Percentiles rank a stretch among this genome's conserved stretches.
These are phyloP conservation scores for Tenthredo notha DNA, from an alignment of 2,888 invertebrate genomes.

Conservation along the genomic window DNA sequence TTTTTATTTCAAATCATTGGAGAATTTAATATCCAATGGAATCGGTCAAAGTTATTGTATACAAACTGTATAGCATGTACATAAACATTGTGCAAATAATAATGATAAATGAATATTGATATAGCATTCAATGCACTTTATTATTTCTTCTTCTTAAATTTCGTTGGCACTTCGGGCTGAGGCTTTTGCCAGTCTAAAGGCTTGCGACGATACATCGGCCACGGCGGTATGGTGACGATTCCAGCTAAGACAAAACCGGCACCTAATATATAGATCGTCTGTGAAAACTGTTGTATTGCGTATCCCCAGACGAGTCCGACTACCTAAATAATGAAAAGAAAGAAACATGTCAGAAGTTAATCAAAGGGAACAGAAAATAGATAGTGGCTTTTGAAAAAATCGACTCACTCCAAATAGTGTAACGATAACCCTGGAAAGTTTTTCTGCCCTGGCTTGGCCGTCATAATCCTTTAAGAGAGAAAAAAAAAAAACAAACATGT, in stretches of 20 bases:
- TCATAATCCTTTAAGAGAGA: slow-evolving; percentile 87
- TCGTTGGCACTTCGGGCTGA: slow-evolving; percentile 77
- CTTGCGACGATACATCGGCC: slow-evolving; percentile 95
- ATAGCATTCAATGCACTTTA: slow-evolving; percentile 28
- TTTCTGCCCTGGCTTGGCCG: slow-evolving; percentile 94
- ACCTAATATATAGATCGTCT: slow-evolving; percentile 95
- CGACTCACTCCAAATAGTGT: slow-evolving; percentile 88
- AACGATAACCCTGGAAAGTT: slow-evolving; percentile 93
- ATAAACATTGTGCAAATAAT: background rate
- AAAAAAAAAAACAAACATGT: slow-evolving; percentile 10
- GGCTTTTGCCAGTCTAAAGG: slow-evolving; percentile 95
- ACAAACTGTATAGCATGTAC: slow-evolving; percentile 18
- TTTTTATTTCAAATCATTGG: background rate
- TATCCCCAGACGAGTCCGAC: slow-evolving; percentile 96
- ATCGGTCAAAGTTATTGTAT: slow-evolving; percentile 9
- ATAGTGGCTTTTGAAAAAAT: background rate
- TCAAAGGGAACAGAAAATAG: background rate
- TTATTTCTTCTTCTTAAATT: slow-evolving; percentile 80
- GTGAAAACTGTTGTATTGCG: slow-evolving; percentile 96
- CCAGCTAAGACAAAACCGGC: slow-evolving; percentile 94
- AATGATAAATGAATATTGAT: slow-evolving; percentile 21
- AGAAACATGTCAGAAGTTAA: background rate
- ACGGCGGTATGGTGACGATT: slow-evolving; percentile 95
- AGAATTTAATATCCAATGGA: background rate
- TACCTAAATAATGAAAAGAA: slow-evolving; percentile 77